A percentile compares a stretch with the other conserved stretches of the same genome.
These are phyloP conservation scores for Phaedon cochleariae DNA, from an alignment of 2,888 invertebrate genomes.

Conservation along the genomic window DNA sequence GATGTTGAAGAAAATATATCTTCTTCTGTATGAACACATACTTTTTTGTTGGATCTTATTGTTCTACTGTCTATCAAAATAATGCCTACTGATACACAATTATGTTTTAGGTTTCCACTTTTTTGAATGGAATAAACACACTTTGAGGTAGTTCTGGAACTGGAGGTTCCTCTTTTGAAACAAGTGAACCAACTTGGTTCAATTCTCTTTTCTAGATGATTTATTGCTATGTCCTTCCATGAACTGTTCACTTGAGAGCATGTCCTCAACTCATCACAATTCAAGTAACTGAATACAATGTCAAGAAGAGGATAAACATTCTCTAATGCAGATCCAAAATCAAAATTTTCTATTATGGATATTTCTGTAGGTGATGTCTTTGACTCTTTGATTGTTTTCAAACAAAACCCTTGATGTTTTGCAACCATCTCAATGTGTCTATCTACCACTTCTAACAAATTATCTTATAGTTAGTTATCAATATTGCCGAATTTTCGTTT, in stretches of 20 bases:
- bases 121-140: conserved; percentile 37
- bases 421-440: background rate
- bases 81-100: conserved; percentile 42
- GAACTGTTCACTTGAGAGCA: conserved; percentile 47
- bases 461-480: too few species aligned
- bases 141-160: conserved; percentile 26
- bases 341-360: conserved; percentile 42
- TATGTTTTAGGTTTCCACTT: conserved; percentile 48
- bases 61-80: conserved; percentile 38
- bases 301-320: conserved; percentile 52
- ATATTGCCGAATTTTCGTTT: too few species aligned
- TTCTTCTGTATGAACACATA: conserved; percentile 48
- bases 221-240: conserved; percentile 50
- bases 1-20: conserved; percentile 34
- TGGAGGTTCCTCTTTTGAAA: conserved; percentile 41
- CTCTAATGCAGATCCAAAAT: conserved; percentile 50
- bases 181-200: conserved; percentile 51
- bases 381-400: conserved; percentile 39
- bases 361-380: conserved; percentile 36
- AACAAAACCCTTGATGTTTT: conserved; percentile 35
- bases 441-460: too few species aligned
- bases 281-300: conserved; percentile 50
- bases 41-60: conserved; percentile 46
- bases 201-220: conserved; percentile 44
- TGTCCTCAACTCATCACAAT: conserved; percentile 47